phyloP scores from a whole-genome alignment of 1,140 invertebrate species.

The Micrasema minimum region DNA sequence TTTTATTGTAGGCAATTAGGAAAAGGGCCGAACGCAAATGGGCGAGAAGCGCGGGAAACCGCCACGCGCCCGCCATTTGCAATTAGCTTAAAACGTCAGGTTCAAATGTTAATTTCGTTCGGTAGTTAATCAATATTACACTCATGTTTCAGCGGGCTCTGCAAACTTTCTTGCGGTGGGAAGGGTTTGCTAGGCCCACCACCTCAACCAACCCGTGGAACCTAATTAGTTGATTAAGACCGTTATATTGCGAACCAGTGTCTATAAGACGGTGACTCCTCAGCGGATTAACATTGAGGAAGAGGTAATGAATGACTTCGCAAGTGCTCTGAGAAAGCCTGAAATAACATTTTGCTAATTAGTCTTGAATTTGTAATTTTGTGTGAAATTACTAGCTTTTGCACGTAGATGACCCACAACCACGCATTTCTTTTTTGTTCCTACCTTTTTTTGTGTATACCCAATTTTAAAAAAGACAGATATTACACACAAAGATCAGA shows the following conservation, averaged over 20 bases:
- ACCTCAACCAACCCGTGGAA: slow-evolving; percentile 38
- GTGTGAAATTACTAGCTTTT: no score
- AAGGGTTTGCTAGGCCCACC: slow-evolving; percentile 13
- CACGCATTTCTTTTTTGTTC: no score
- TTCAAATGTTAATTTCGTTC: slow-evolving; percentile 53
- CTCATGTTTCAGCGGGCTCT: slow-evolving; percentile 44
- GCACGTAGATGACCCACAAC: no score
- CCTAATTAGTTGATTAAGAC: slow-evolving; percentile 53
- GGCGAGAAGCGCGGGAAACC: slow-evolving; percentile 38
- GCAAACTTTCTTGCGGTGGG: slow-evolving; percentile 33
- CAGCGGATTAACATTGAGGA: not conserved
- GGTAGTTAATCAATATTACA: slow-evolving; percentile 53
- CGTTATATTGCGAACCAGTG: not conserved
- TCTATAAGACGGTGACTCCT: not conserved
- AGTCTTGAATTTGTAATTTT: no score
- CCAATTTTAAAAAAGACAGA: no score
- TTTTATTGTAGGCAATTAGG: slow-evolving; percentile 53
- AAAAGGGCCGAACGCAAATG: slow-evolving; percentile 33
- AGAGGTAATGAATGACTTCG: no score
- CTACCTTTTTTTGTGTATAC: no score
- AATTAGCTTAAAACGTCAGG: slow-evolving; percentile 53
- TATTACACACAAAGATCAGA: no score
- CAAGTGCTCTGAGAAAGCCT: no score
- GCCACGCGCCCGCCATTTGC: slow-evolving; percentile 42
- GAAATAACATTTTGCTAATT: no score